phyloP scores from a whole-genome alignment of 2,797 vertebrate species.

The Alectoris magna region DNA sequence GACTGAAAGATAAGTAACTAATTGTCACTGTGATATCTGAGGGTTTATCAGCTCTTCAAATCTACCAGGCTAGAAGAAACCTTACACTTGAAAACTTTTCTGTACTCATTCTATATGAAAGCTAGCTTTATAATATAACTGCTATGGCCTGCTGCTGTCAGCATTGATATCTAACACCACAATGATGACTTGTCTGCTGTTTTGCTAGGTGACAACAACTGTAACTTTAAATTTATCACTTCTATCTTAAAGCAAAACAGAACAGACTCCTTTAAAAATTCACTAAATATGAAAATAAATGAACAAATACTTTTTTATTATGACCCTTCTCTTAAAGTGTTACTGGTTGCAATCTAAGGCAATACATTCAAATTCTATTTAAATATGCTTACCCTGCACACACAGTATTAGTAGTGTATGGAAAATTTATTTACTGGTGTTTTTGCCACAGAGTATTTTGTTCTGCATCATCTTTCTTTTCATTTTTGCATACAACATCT shows the following conservation, averaged over 20 bases:
- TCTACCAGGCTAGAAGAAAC: constrained; percentile 39
- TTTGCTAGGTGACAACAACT: background rate
- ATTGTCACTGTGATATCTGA: constrained; percentile 60
- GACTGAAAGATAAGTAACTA: constrained; percentile 75
- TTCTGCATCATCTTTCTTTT: background rate
- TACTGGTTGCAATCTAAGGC: background rate
- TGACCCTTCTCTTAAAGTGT: background rate
- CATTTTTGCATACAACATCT: constrained; percentile 7
- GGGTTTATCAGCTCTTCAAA: constrained; percentile 64
- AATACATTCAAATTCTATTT: background rate
- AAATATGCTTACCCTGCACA: background rate
- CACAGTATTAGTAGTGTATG: accelerated
- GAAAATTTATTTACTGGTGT: background rate
- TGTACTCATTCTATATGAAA: constrained; percentile 17
- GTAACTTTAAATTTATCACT: background rate
- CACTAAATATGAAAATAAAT: background rate
- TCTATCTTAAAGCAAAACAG: background rate
- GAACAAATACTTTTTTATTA: background rate
- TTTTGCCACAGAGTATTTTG: background rate
- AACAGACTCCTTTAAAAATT: background rate
- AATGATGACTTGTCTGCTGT: background rate
- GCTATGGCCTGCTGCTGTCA: background rate
- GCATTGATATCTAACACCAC: background rate
- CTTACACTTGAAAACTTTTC: constrained; percentile 24
- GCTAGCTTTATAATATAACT: constrained; percentile 15